These are phyloP conservation scores for Botrylloides violaceus DNA, from an alignment of 23 tunicate genomes.

Conservation along the genomic window DNA sequence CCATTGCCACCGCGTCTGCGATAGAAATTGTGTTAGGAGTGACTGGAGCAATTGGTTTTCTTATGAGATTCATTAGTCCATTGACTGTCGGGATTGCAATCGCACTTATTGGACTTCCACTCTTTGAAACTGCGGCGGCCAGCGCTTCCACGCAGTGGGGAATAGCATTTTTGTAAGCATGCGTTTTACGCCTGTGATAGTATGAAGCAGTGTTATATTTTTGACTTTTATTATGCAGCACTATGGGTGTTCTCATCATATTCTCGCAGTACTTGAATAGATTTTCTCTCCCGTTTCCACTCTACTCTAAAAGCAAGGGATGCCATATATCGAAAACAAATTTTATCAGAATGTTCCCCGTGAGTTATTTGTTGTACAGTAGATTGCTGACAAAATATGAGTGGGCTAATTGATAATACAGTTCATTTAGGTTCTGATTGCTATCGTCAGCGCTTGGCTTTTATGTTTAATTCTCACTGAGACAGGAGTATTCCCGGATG, in stretches of 20 bases:
- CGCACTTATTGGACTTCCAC: constrained; percentile 67
- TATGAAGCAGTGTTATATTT: too few relatives aligned
- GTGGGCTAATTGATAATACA: too few relatives aligned
- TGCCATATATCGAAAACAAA: constrained; percentile 41
- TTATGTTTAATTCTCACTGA: constrained; percentile 35
- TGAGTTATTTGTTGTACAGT: not conserved
- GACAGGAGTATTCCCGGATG: constrained; percentile 36
- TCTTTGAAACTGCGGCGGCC: constrained; percentile 45
- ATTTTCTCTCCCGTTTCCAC: constrained; percentile 38
- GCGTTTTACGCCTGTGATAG: too few relatives aligned
- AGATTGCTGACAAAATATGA: not conserved
- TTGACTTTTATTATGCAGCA: constrained; percentile 36
- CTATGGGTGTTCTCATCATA: constrained; percentile 44
- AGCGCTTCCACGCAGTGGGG: constrained; percentile 64
- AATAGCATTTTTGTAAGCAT: constrained; percentile 57
- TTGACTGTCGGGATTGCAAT: constrained; percentile 62
- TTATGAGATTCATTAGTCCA: constrained; percentile 64
- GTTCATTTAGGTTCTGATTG: constrained; percentile 39
- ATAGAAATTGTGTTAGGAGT: constrained; percentile 47
- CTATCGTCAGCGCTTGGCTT: constrained; percentile 44
- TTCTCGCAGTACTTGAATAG: constrained; percentile 56
- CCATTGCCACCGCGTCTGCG: constrained; percentile 52
- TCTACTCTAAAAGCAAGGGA: constrained; percentile 24
- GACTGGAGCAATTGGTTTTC: constrained; percentile 62
- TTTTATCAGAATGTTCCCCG: constrained; percentile 50